Evolutionary conservation across 2,113 vertebrate genomes (phyloP), one percentile per base, ranked within the genome.

Genomic region (Campylorhamphus procurvoides): DNA sequence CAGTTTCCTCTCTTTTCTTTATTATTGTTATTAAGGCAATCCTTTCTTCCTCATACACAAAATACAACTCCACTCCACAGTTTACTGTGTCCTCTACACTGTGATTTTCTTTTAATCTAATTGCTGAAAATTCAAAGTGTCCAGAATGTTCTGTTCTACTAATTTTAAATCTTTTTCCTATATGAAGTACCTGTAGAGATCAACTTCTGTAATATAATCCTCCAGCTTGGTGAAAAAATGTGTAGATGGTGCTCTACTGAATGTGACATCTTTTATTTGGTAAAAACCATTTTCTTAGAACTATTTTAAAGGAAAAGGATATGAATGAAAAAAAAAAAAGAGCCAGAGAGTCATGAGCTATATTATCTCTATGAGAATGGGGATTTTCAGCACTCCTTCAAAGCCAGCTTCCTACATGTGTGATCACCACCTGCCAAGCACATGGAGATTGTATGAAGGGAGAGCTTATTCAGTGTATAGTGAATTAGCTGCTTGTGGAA

Each of bases 381-480:
- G 37, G n/a, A 77, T 84, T 91, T 95, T 93, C 67, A 87, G 72
- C 88, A 77, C 72, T 58, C 53, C 79, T 89, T 86, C 84, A 90
- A 68, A 91, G 69, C n/a, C 63, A 66, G 35, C 78, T 97, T 94
- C 91, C 66, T 87, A 58, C 63, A 82, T 94, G n/a, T 62, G 77
- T 64, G 75, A 93, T 52, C 72, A 71, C 31, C 90, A 95, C 84
- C 90, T 97, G 96, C 55, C 60, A 81, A 84, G 22, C 89, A 94
- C 79, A 94, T 95, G 93, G 82, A 86, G 60, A 23, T 24, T 46
- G 68, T 40, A 66, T 33, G 69, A 89, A 87, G 68, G 49, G 28
- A 62, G 33, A 59, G 18, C 11, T 81, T 82, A 62, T 75, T 60
- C 35, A 53, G 42, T 74, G 63, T 60, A 87, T 52, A 42, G 63